Conservation (phyloP, 1,140 invertebrate species). For the Leptopilina clavipes region DNA sequence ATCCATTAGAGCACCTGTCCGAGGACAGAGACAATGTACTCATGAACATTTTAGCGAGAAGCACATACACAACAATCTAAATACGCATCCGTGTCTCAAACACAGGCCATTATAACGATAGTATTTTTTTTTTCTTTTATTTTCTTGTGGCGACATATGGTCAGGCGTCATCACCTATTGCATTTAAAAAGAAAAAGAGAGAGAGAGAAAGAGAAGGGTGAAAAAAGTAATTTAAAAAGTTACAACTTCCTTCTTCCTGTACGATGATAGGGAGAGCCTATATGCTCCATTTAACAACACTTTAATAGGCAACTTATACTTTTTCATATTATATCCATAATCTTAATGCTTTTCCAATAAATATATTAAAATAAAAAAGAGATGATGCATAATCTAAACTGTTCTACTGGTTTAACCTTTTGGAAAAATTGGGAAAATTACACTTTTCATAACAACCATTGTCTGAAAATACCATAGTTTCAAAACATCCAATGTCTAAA, state of each 20-base stretch:
- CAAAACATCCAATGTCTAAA: no score
- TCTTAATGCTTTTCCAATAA: slow-evolving; percentile 18
- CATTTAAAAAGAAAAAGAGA: background rate
- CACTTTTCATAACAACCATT: no score
- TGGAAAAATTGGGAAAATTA: no score
- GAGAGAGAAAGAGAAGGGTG: no score
- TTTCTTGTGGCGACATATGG: slow-evolving; percentile 28
- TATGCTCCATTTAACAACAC: slow-evolving; percentile 34
- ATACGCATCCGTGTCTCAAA: background rate
- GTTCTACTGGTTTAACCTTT: no score
- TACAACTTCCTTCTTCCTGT: slow-evolving; percentile 23
- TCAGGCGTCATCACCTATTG: slow-evolving; percentile 25
- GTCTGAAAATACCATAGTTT: no score
- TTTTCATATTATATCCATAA: slow-evolving; percentile 7
- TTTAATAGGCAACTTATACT: slow-evolving; percentile 20
- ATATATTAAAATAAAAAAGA: background rate
- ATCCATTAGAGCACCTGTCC: slow-evolving; percentile 61
- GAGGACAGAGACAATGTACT: slow-evolving; percentile 50
- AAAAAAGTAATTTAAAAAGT: slow-evolving; percentile 15
- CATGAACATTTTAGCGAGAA: slow-evolving; percentile 48
- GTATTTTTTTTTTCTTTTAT: slow-evolving; percentile 1
- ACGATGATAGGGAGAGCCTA: slow-evolving; percentile 6
- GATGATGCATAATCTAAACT: background rate
- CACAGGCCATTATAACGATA: slow-evolving; percentile 17
- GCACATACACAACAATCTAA: background rate